Evolutionary conservation across 2,797 vertebrate species (phyloP).

Genomic region (Chloroceryle inda): DNA sequence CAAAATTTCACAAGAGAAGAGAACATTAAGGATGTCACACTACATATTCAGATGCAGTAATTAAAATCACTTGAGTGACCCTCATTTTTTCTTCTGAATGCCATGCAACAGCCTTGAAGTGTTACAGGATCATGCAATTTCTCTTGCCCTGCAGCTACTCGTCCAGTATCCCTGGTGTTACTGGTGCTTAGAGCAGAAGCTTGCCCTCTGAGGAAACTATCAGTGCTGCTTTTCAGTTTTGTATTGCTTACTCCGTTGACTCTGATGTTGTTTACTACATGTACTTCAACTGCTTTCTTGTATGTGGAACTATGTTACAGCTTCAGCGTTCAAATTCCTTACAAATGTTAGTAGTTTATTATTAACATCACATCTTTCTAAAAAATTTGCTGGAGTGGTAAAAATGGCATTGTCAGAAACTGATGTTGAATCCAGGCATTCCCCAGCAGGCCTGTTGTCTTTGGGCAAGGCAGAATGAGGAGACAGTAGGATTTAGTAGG

Average conservation of each 20-base stretch:
- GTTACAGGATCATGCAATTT: not conserved
- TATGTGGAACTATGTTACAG: not conserved
- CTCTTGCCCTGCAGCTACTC: not conserved
- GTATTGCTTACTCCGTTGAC: fast-evolving
- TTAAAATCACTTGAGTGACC: not conserved
- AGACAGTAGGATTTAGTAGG: not conserved
- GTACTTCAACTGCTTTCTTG: not conserved
- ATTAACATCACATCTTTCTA: not conserved
- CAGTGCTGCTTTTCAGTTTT: not conserved
- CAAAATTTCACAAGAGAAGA: not conserved
- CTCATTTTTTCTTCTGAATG: not conserved
- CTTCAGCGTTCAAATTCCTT: not conserved
- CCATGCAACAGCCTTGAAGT: not conserved
- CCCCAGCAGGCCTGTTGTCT: not conserved
- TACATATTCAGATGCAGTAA: not conserved
- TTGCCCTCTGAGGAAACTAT: not conserved
- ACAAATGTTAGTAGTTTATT: not conserved
- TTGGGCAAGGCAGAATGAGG: not conserved
- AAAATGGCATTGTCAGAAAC: not conserved
- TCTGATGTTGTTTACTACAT: not conserved
- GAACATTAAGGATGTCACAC: not conserved
- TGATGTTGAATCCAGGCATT: not conserved
- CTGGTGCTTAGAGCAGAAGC: not conserved
- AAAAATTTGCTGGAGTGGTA: not conserved
- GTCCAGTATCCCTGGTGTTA: not conserved